Evolutionary conservation across 2,888 invertebrate species (phyloP), one percentile per base, ranked within the genome.

Genomic region (Barypeithes pellucidus): DNA sequence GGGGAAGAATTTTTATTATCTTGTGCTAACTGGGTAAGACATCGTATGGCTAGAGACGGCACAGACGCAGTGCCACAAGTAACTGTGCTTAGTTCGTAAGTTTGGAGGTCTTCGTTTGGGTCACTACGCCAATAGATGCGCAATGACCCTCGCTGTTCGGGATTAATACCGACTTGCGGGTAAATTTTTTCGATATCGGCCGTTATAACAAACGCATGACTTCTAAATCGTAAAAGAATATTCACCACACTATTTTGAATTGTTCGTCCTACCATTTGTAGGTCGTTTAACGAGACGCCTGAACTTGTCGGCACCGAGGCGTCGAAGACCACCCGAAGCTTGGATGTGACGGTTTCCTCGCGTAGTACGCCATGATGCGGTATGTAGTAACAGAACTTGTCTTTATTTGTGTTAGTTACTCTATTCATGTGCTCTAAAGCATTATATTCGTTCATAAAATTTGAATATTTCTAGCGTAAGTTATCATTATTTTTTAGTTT

Each of bases 21-120:
- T 22, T 12, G n/a, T n/a, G 62, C 45, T 14, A 62, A 8, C 12
- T 66, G 39, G 24, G 65, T 11, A 14, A 77, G 33, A 36, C 52
- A 54, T 9, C 69, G 47, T 3, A 70, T 67, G 0, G 77, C 68
- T 29, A 77, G n/a, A 65, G 69, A 77, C 7, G 68, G 66, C 0
- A 74, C 74, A 29, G 70, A 45, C 4, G 68, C 47, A 11, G 73
- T 72, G 11, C 77, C 75, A 52, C 75, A 76, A n/a, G 75, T 76
- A 4, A 77, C 65, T 1, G 63, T 63, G 16, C 47, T 36, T 22
- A 63, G 14, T 24, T 45, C 45, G n/a, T 47, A 63, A 2, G 18
- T 24, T 16, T 63, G 3, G 3, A 47, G 63, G 3, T 14, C 7
- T 12, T 20, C 41, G 9, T 22, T 24, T n/a, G 50, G 63, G n/a